These are phyloP conservation scores for Xylota sylvarum DNA, from an alignment of 2,888 invertebrate species.

Conservation along the genomic window DNA sequence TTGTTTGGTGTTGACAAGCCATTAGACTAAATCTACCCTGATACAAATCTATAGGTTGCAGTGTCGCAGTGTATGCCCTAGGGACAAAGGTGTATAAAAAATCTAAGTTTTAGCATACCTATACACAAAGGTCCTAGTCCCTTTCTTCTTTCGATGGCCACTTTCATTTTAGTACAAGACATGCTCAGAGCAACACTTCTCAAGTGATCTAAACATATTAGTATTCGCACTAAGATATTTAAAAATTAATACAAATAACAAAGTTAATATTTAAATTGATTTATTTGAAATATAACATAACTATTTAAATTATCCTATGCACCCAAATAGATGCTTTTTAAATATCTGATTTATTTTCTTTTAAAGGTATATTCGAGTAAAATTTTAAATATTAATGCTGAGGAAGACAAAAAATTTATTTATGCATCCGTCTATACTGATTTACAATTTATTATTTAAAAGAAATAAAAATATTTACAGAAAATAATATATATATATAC, in stretches of 20 bases:
- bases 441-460: constrained; percentile 50
- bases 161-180: too few relatives aligned
- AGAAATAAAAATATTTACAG: constrained; percentile 64
- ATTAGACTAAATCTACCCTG: too few relatives aligned
- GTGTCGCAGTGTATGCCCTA: too few relatives aligned
- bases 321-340: constrained; percentile 3
- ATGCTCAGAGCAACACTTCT: too few relatives aligned
- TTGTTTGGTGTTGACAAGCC: too few relatives aligned
- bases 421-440: constrained; percentile 31
- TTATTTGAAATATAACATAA: constrained; percentile 43
- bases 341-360: neutral
- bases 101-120: too few relatives aligned
- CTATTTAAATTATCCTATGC: constrained; percentile 20
- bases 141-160: too few relatives aligned
- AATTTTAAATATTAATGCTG: constrained; percentile 11
- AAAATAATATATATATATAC: constrained; percentile 9
- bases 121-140: too few relatives aligned
- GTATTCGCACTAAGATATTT: too few relatives aligned
- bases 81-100: too few relatives aligned
- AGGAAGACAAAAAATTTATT: constrained; percentile 42
- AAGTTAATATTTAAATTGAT: constrained; percentile 36
- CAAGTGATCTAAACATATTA: too few relatives aligned
- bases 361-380: neutral
- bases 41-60: too few relatives aligned
- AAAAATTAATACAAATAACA: neutral